Evolutionary conservation across 2,797 vertebrate species (phyloP).

Genomic region (Catostomus latipinnis): DNA sequence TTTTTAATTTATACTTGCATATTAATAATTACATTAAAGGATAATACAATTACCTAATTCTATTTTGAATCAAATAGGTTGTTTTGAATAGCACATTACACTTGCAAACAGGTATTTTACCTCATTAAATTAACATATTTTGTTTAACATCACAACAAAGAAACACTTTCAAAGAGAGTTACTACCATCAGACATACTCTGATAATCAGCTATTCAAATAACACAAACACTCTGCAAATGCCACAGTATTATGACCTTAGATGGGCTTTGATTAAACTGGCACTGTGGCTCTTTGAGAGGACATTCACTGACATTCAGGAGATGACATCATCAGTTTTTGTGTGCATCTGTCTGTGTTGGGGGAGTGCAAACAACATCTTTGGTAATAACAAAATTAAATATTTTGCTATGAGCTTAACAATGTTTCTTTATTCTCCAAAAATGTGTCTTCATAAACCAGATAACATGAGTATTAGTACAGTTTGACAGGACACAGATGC

Average conservation of each 20-base stretch:
- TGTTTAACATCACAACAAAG: not conserved
- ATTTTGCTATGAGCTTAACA: not conserved
- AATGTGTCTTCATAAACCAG: not conserved
- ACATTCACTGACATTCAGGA: not conserved
- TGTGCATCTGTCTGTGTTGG: not conserved
- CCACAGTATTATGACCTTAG: not conserved
- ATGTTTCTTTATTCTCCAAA: not conserved
- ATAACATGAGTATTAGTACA: constrained; percentile 24
- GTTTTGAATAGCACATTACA: not conserved
- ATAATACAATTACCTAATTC: too few species aligned
- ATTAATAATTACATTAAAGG: too few species aligned
- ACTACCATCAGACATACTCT: not conserved
- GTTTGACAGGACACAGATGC: constrained; percentile 13
- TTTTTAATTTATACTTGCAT: too few species aligned
- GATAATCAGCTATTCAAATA: not conserved
- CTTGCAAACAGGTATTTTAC: not conserved
- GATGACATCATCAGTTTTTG: not conserved
- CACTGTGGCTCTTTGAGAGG: not conserved
- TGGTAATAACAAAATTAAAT: not conserved
- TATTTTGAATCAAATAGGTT: not conserved
- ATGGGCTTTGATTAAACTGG: constrained; percentile 1
- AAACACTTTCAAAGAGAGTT: not conserved
- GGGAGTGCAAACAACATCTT: not conserved
- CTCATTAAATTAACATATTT: not conserved
- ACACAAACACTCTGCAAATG: not conserved